Evolutionary conservation across 2,797 vertebrate species (phyloP).

Genomic region (Echiichthys vipera): DNA sequence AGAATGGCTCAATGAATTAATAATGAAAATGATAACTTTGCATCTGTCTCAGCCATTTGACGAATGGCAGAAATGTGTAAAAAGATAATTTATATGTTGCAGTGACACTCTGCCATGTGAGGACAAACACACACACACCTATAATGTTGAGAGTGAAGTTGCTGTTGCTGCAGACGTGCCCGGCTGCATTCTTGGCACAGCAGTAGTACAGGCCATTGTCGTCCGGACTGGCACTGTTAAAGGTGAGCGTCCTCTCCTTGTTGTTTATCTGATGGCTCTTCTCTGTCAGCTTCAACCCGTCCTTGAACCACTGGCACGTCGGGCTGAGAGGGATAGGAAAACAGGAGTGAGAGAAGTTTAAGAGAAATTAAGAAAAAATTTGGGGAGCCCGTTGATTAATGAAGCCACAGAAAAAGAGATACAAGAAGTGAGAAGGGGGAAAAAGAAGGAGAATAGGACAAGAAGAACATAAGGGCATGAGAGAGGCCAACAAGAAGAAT

Average conservation of each 20-base stretch:
- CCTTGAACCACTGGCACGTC: slow-evolving; percentile 92
- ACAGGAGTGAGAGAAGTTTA: neutral
- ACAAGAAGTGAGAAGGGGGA: neutral
- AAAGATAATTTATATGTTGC: neutral
- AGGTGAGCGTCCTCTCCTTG: slow-evolving; percentile 91
- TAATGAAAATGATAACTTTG: neutral
- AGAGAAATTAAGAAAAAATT: neutral
- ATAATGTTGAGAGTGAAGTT: slow-evolving; percentile 93
- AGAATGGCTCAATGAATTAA: neutral
- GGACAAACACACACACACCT: slow-evolving; percentile 78
- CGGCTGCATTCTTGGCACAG: slow-evolving; percentile 91
- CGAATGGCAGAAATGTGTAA: neutral
- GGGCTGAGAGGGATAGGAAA: slow-evolving; percentile 81
- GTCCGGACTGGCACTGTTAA: slow-evolving; percentile 86
- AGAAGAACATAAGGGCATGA: slow-evolving; percentile 29
- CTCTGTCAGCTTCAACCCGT: slow-evolving; percentile 83
- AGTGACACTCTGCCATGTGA: neutral
- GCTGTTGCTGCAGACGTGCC: slow-evolving; percentile 89
- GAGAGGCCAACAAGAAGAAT: slow-evolving; percentile 26
- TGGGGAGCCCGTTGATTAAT: neutral
- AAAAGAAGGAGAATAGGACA: neutral
- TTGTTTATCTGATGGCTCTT: slow-evolving; percentile 89
- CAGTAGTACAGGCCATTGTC: slow-evolving; percentile 93
- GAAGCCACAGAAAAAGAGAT: neutral
- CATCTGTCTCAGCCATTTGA: neutral